These are phyloP conservation scores for Microctenopoma steveboyesi DNA, from an alignment of 2,797 vertebrate species.

Conservation along the genomic window DNA sequence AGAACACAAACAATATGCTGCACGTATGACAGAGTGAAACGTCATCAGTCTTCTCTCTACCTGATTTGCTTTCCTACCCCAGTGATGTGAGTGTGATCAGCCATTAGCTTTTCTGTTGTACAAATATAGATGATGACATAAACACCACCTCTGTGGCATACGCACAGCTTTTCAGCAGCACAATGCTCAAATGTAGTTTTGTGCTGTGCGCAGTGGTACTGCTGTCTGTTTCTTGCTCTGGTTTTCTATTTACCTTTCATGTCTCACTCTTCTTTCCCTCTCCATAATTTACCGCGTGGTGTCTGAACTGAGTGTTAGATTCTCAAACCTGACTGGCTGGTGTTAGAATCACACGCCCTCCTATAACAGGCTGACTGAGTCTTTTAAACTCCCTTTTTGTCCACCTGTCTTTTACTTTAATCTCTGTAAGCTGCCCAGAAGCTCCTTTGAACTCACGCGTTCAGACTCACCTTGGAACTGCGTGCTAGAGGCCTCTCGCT, in stretches of 20 bases:
- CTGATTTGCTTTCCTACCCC: neutral
- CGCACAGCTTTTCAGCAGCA: constrained; percentile 11
- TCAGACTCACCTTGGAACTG: constrained; percentile 44
- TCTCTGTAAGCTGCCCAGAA: constrained; percentile 41
- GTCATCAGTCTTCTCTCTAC: constrained; percentile 6
- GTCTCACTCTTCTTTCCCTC: constrained; percentile 18
- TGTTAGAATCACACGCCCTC: constrained; percentile 19
- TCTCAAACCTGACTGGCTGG: constrained; percentile 9
- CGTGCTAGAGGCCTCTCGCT: constrained; percentile 20
- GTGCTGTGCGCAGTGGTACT: constrained; percentile 2
- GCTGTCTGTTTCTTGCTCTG: constrained; percentile 1
- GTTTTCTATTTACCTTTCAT: constrained; percentile 33
- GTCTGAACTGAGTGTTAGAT: constrained; percentile 27
- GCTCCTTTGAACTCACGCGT: constrained; percentile 44
- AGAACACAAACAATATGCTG: neutral
- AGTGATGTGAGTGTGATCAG: neutral
- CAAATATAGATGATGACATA: constrained; percentile 13
- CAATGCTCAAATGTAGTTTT: constrained; percentile 9
- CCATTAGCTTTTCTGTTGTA: neutral
- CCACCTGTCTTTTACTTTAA: constrained; percentile 52
- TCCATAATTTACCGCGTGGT: constrained; percentile 23
- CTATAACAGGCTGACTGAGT: constrained; percentile 36
- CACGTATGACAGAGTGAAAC: neutral
- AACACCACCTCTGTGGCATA: constrained; percentile 9
- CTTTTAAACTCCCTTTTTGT: constrained; percentile 42